A percentile compares a stretch with the other conserved stretches of the same genome.
Conservation (phyloP, 2,888 invertebrate species). For the Athalia circularis region DNA sequence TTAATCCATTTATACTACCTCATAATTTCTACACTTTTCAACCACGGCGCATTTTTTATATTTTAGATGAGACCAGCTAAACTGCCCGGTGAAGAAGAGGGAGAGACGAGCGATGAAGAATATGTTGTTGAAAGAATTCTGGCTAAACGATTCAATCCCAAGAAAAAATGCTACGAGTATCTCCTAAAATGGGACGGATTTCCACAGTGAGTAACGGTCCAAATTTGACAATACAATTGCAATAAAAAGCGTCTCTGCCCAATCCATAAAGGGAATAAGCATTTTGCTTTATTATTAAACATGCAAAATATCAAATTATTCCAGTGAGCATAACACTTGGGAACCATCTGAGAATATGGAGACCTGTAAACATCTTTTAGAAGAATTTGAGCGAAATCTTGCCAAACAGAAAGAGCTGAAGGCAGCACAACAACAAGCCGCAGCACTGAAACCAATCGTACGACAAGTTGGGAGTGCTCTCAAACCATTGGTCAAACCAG, state of each 20-base stretch:
- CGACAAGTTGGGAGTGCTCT: constrained; percentile 52
- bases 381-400: constrained; percentile 87
- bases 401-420: constrained; percentile 86
- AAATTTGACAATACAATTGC: background rate
- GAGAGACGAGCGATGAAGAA: constrained; percentile 76
- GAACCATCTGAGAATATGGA: constrained; percentile 87
- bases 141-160: constrained; percentile 88
- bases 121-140: constrained; percentile 89
- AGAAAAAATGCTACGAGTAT: constrained; percentile 86
- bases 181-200: constrained; percentile 91
- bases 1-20: no score
- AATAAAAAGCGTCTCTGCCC: background rate
- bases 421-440: constrained; percentile 73
- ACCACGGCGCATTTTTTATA: background rate
- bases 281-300: background rate
- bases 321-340: constrained; percentile 89
- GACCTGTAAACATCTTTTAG: constrained; percentile 85
- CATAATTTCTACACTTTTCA: background rate
- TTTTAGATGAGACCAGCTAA: constrained; percentile 58
- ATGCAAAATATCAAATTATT: constrained; percentile 23
- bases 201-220: constrained; percentile 78
- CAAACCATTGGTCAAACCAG: constrained; percentile 65
- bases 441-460: constrained; percentile 58
- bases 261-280: no score
- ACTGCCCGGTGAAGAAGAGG: constrained; percentile 55